Evolutionary conservation across 2,888 invertebrate genomes (phyloP).

Genomic region (Junonia oenone): DNA sequence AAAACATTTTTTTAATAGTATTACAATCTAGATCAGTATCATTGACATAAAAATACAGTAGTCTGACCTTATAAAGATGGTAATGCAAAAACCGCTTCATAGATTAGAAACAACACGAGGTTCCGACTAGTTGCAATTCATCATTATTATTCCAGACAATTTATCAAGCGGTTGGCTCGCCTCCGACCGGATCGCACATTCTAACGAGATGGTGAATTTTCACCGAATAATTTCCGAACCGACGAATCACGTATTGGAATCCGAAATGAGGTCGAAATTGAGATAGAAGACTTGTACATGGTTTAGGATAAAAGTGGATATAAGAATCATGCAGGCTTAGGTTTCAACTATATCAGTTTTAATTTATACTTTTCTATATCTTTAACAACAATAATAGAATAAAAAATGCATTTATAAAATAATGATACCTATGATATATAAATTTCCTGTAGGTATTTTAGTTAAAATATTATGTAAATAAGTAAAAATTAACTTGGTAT

Average conservation of each 20-base stretch:
- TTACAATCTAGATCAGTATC: no score
- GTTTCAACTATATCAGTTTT: constrained; percentile 1
- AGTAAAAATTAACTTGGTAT: constrained; percentile 34
- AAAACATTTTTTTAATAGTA: no score
- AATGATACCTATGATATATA: not conserved
- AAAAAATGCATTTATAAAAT: not conserved
- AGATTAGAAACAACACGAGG: constrained; percentile 66
- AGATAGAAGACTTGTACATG: constrained; percentile 75
- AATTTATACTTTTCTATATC: not conserved
- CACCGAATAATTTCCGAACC: constrained; percentile 79
- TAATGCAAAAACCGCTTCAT: constrained; percentile 34
- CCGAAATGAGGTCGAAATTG: constrained; percentile 73
- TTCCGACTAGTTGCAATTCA: constrained; percentile 76
- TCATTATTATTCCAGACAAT: constrained; percentile 81
- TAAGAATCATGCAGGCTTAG: constrained; percentile 26
- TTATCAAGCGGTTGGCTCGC: constrained; percentile 79
- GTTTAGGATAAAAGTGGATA: constrained; percentile 36
- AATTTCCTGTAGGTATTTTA: no score
- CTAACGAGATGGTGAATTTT: constrained; percentile 80
- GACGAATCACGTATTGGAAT: constrained; percentile 80
- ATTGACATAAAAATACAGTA: not conserved
- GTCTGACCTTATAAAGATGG: constrained; percentile 11
- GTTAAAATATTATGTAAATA: not conserved
- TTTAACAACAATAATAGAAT: not conserved
- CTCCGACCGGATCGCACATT: constrained; percentile 72